Evolutionary conservation across 2,888 invertebrate genomes (phyloP).

Genomic region (Plagodis pulveraria): DNA sequence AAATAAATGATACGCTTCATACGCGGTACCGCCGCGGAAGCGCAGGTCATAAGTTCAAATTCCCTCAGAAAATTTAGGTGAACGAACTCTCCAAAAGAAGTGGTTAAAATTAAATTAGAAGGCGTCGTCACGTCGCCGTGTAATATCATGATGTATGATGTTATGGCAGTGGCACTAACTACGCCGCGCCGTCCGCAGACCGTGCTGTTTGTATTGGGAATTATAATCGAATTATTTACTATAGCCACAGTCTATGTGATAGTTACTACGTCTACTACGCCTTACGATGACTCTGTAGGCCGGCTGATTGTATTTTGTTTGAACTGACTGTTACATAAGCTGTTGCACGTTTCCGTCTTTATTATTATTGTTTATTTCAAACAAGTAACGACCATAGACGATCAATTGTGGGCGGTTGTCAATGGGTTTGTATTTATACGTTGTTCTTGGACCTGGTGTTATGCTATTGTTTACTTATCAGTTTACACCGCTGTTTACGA

Average conservation of each 20-base stretch:
- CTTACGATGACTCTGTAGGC: slow-evolving; percentile 26
- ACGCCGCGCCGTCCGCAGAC: slow-evolving; percentile 7
- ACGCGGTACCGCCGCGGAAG: slow-evolving; percentile 49
- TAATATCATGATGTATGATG: slow-evolving; percentile 31
- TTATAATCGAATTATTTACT: slow-evolving; percentile 39
- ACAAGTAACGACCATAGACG: slow-evolving; percentile 14
- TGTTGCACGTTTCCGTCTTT: slow-evolving; percentile 18
- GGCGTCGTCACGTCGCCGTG: slow-evolving; percentile 43
- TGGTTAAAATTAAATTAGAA: slow-evolving; percentile 54
- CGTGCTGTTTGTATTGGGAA: slow-evolving; percentile 30
- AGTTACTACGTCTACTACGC: slow-evolving; percentile 4
- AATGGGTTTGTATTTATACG: slow-evolving; percentile 3
- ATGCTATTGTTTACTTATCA: not conserved
- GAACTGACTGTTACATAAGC: not conserved
- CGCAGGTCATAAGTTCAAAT: slow-evolving; percentile 62
- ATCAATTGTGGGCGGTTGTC: slow-evolving; percentile 21
- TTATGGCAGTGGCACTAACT: not conserved
- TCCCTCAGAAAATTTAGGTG: slow-evolving; percentile 51
- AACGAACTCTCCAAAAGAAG: slow-evolving; percentile 44
- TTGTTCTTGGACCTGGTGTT: slow-evolving; percentile 7
- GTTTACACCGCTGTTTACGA: too few species aligned
- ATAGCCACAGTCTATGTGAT: not conserved
- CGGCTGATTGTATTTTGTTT: slow-evolving; percentile 25
- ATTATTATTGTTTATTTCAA: slow-evolving; percentile 14
- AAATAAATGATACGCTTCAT: slow-evolving; percentile 23